These are phyloP conservation scores for Caenorhabditis plicata DNA, from an alignment of 2,888 invertebrate genomes.

Conservation along the genomic window DNA sequence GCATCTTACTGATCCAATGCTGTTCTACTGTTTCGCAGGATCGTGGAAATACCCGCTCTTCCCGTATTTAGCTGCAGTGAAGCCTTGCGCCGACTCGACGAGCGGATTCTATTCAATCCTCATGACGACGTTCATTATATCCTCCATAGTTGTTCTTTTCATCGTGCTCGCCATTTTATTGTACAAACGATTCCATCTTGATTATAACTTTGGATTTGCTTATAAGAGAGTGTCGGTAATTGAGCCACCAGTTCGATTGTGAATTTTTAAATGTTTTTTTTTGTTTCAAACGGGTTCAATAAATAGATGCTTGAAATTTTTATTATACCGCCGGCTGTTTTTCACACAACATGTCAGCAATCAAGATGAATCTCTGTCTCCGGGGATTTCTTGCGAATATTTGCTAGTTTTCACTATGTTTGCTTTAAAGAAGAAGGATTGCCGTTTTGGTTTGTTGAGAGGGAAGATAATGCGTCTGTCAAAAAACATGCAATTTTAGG, in stretches of 20 bases:
- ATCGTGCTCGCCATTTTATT: conserved; percentile 35
- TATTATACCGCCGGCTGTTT: conserved; percentile 13
- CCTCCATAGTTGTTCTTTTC: conserved; percentile 35
- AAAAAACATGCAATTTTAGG: no score
- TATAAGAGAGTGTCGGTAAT: conserved; percentile 30
- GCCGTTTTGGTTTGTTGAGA: no score
- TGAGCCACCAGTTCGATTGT: conserved; percentile 22
- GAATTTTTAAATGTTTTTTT: neutral
- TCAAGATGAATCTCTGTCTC: no score
- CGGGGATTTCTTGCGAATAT: no score
- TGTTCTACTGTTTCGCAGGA: conserved; percentile 55
- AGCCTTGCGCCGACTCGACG: conserved; percentile 36
- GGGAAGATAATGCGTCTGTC: no score
- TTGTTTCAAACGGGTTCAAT: neutral
- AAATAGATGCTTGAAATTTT: conserved; percentile 4
- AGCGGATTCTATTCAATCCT: conserved; percentile 44
- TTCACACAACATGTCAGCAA: conserved; percentile 31
- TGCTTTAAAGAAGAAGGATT: no score
- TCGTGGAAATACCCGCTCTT: conserved; percentile 57
- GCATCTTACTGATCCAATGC: conserved; percentile 42
- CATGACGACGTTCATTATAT: conserved; percentile 39
- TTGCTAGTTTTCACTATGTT: no score
- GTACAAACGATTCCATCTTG: conserved; percentile 16
- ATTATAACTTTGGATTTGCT: conserved; percentile 12
- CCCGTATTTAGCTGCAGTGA: conserved; percentile 46